Base-by-base conservation (phyloP, 2,888 invertebrate species). In the Drosophila kanekoi region DNA sequence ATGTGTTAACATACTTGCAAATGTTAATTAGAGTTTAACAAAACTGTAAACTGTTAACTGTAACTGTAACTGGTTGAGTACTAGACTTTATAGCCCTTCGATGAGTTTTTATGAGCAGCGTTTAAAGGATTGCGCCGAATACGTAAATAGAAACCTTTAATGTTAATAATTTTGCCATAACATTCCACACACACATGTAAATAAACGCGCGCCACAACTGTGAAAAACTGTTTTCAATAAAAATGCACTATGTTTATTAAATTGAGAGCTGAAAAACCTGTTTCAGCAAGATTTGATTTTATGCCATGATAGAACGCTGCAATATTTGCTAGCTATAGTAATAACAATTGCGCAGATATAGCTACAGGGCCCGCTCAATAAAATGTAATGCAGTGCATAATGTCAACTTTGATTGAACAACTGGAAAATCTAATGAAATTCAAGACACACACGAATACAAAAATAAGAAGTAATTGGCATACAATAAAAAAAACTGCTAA, bases 381-480 rank as follows among this genome's bases (percentile, higher is more conserved):
- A 65, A 70, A 74, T 69, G 35, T 64, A 68, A 65, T 70, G 57
- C 56, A 23, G 44, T 47, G 74, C 68, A 79, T 65, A 80, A 74
- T 81, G 72, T 73, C 75, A 81, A 70, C 78, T 81, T 65, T 79
- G 81, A 80, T 79, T 79, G 68, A 78, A 81, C 77, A 72, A 78
- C 67, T 79, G 59, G 61, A 49, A 72, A 56, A 75, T 69, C 74
- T 70, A 84, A 84, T 84, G 81, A 82, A 83, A 85, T 85, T 81
- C 79, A 67, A 77, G 32, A 58, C 59, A 41, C 41, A 45, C 41
- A 20, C 59, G 59, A 20, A 23, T 45, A 45, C 35, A 48, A 48
- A 58, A 51, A 82, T 73, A 81, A 77, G 66, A 85, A 83, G 83
- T 84, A 84, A 84, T 84, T 84, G 83, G 85, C 83, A 75, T 68